Conservation (phyloP, 2,888 invertebrate species). For the Nipponacmea schrenckii region DNA sequence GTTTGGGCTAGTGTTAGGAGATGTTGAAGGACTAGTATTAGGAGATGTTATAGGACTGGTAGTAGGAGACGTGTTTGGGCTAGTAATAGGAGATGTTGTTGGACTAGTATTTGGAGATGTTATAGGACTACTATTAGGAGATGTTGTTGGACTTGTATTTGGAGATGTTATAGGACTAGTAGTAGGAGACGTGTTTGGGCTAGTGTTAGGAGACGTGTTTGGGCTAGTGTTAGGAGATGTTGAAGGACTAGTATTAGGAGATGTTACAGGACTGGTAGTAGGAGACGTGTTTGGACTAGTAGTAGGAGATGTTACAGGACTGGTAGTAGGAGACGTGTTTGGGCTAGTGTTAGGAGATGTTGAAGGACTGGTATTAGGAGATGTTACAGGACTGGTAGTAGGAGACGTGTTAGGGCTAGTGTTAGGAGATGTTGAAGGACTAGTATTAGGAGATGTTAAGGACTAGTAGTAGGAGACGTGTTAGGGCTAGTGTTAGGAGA, state of each 20-base stretch:
- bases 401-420: no score
- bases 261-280: neutral
- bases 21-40: neutral
- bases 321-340: slow-evolving; percentile 2
- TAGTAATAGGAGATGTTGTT: neutral
- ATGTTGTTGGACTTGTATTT: neutral
- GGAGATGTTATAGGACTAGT: neutral
- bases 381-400: neutral
- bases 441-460: no score
- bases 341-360: slow-evolving; percentile 6
- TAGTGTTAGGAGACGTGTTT: neutral
- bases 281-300: neutral
- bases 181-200: neutral
- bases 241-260: neutral
- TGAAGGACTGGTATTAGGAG: neutral
- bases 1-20: neutral
- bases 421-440: no score
- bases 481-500: no score
- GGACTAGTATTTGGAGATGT: neutral
- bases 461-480: no score
- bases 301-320: neutral
- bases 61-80: neutral
- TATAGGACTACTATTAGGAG: neutral
- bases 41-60: neutral
- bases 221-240: neutral